phyloP scores from a whole-genome alignment of 2,113 vertebrate genomes.

The Oryzias curvinotus region DNA sequence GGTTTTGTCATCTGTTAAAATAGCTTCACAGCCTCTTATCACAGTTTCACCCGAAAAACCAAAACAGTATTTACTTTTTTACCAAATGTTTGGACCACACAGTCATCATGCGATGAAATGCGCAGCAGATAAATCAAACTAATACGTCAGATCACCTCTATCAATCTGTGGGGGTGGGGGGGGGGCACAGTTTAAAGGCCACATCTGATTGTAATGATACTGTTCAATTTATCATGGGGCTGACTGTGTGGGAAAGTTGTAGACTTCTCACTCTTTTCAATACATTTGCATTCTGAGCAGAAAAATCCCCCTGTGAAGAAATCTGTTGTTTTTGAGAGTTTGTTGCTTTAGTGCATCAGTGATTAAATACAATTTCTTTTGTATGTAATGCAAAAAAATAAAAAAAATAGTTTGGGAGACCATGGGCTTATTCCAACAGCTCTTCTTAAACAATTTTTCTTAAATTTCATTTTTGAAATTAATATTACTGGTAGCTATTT shows the following conservation, averaged over 20 bases:
- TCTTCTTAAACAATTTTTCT: too few relatives aligned
- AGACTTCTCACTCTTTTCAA: slow-evolving; percentile 10
- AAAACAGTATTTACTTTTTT: neutral
- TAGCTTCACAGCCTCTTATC: neutral
- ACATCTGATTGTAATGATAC: slow-evolving; percentile 31
- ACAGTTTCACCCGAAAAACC: neutral
- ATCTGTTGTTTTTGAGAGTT: slow-evolving; percentile 21
- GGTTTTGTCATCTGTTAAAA: slow-evolving; percentile 5
- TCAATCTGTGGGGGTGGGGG: too few relatives aligned
- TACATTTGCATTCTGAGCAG: slow-evolving; percentile 22
- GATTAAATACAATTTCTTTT: too few relatives aligned
- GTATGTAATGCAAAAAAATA: too few relatives aligned
- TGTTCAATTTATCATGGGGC: slow-evolving; percentile 24
- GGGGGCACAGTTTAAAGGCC: neutral
- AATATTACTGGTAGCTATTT: too few relatives aligned
- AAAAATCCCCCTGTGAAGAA: slow-evolving; percentile 6
- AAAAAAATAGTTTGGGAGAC: too few relatives aligned
- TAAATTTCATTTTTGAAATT: too few relatives aligned
- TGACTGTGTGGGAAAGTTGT: slow-evolving; percentile 39
- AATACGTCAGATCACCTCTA: too few relatives aligned
- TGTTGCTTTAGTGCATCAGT: too few relatives aligned
- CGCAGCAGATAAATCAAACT: neutral
- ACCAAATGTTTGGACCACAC: neutral
- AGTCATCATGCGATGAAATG: neutral
- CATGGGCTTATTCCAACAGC: too few relatives aligned